phyloP scores from a whole-genome alignment of 2,888 invertebrate genomes.

The Ditylenchus weischeri region DNA sequence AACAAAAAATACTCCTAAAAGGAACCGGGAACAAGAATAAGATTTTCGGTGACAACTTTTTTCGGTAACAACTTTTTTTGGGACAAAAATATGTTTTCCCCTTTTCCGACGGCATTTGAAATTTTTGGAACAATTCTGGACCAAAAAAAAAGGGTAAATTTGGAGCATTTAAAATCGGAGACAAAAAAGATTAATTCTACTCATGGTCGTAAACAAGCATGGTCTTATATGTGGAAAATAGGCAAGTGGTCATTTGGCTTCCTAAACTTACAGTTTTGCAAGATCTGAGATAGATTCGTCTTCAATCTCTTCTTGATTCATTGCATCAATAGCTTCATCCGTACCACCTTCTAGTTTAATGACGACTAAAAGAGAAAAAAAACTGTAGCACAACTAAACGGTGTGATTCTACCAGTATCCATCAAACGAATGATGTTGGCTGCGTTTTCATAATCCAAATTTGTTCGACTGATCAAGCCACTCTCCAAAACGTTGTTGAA shows the following conservation, averaged over 20 bases:
- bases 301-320: conserved; percentile 63
- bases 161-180: too few relatives aligned
- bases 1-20: too few relatives aligned
- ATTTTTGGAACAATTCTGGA: too few relatives aligned
- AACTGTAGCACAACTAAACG: neutral
- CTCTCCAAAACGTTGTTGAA: conserved; percentile 61
- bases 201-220: neutral
- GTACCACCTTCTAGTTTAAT: conserved; percentile 84
- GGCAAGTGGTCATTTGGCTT: neutral
- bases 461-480: conserved; percentile 73
- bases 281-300: conserved; percentile 48
- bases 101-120: neutral
- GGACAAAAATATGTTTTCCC: too few relatives aligned
- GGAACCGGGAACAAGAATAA: too few relatives aligned
- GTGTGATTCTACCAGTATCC: conserved; percentile 69
- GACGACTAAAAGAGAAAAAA: conserved; percentile 68
- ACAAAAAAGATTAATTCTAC: neutral
- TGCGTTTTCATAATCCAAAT: conserved; percentile 78
- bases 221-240: neutral
- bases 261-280: conserved; percentile 56
- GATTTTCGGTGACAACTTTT: too few relatives aligned
- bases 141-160: too few relatives aligned
- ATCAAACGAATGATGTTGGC: conserved; percentile 77
- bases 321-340: conserved; percentile 75
- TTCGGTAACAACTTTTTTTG: too few relatives aligned